phyloP scores from a whole-genome alignment of 2,888 invertebrate species.

The Drosophila neutralis region DNA sequence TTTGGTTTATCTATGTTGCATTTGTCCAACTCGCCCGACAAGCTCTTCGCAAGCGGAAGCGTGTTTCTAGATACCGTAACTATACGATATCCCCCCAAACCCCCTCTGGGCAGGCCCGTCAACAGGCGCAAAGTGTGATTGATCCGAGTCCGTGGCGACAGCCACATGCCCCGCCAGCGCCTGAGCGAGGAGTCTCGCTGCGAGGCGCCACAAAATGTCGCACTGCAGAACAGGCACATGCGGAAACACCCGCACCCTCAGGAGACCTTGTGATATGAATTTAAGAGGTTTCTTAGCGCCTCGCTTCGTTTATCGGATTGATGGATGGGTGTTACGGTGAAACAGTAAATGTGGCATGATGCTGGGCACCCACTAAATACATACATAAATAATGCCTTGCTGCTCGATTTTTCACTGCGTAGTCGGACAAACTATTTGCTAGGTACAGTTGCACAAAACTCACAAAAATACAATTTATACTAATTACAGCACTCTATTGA shows the following conservation, averaged over 20 bases:
- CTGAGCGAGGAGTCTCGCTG: conserved; percentile 2
- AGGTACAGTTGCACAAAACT: conserved; percentile 15
- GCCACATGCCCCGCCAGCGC: conserved; percentile 5
- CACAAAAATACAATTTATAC: neutral
- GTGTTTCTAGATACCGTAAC: neutral
- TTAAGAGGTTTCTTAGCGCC: neutral
- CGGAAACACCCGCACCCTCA: conserved; percentile 8
- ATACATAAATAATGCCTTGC: conserved; percentile 12
- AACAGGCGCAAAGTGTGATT: conserved; percentile 35
- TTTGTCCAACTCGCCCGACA: conserved; percentile 38
- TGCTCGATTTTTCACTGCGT: neutral
- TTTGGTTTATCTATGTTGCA: conserved; percentile 15
- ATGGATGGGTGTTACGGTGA: conserved; percentile 19
- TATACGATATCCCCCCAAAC: conserved; percentile 1
- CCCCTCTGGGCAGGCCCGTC: conserved; percentile 4
- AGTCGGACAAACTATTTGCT: neutral
- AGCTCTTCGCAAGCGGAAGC: conserved; percentile 41
- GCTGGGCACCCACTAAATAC: conserved; percentile 14
- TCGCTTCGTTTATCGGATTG: conserved; percentile 8
- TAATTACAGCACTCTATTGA: neutral
- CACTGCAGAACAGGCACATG: neutral
- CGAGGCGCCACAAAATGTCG: conserved; percentile 28
- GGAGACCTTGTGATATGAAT: neutral
- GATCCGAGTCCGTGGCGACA: conserved; percentile 24
- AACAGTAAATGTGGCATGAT: conserved; percentile 1